Conservation (phyloP, 64 coral and sea anemone species). For the Hydrozoanthus tunicans region DNA sequence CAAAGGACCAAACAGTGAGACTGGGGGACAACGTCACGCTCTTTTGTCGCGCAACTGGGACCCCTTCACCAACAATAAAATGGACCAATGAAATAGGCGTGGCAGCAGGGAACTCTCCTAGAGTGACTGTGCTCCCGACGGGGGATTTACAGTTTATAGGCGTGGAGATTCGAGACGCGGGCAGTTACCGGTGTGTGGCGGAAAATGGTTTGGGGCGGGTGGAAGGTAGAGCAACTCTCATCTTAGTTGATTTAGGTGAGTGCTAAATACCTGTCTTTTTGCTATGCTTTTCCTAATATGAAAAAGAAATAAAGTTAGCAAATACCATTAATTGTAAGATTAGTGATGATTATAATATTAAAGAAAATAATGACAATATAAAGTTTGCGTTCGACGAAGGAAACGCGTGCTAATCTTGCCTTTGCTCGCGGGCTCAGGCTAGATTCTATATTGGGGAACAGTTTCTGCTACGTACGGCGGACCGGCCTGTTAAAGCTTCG, state of each 20-base stretch:
- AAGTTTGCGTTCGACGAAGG: no score
- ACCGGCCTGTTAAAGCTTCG: no score
- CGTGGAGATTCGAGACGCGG: constrained; percentile 69
- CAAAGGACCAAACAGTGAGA: constrained; percentile 62
- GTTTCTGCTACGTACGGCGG: no score
- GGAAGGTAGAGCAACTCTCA: constrained; percentile 57
- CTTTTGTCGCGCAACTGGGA: constrained; percentile 61
- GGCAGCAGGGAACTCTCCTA: constrained; percentile 38
- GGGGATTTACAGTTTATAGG: constrained; percentile 64
- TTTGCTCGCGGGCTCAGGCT: no score
- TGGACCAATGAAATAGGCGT: constrained; percentile 77
- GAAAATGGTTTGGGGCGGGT: constrained; percentile 76
- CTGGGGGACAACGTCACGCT: constrained; percentile 76
- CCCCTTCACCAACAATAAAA: constrained; percentile 64
- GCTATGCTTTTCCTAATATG: background rate
- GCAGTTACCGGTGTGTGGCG: constrained; percentile 67
- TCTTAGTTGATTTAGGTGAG: constrained; percentile 81
- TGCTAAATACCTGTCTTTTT: background rate
- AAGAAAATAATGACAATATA: no score
- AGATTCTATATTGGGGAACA: no score
- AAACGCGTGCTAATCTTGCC: no score
- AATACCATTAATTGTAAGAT: no score
- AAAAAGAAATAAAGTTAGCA: no score
- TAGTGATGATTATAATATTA: no score
- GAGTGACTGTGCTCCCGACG: constrained; percentile 49